Conservation (phyloP, 2,888 invertebrate species). For the Neoitamus cyanurus region DNA sequence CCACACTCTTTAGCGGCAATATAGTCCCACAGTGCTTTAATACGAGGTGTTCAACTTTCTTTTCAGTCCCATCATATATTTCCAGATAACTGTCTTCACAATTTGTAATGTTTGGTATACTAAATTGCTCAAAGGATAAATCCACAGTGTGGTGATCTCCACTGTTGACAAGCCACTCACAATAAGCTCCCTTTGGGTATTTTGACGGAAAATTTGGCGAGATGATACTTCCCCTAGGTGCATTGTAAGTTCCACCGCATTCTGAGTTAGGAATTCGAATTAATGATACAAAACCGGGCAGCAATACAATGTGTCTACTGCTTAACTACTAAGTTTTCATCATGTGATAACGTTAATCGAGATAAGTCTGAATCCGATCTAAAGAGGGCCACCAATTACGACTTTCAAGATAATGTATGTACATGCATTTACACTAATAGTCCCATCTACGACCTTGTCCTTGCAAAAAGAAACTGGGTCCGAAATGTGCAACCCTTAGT, state of each 20-base stretch:
- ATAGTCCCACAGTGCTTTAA: conserved; percentile 70
- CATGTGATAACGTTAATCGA: too few relatives aligned
- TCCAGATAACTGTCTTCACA: conserved; percentile 54
- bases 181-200: conserved; percentile 78
- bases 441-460: too few relatives aligned
- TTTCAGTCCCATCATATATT: conserved; percentile 63
- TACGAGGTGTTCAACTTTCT: conserved; percentile 66
- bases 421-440: too few relatives aligned
- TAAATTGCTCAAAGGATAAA: conserved; percentile 74
- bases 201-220: conserved; percentile 86
- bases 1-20: conserved; percentile 65
- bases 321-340: too few relatives aligned
- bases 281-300: too few relatives aligned
- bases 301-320: too few relatives aligned
- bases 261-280: not conserved
- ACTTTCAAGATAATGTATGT: too few relatives aligned
- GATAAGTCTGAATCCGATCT: too few relatives aligned
- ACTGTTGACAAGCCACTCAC: conserved; percentile 81
- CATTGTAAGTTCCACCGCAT: conserved; percentile 80
- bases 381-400: too few relatives aligned
- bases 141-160: conserved; percentile 75
- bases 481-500: too few relatives aligned
- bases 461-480: too few relatives aligned
- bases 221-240: conserved; percentile 74
- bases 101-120: conserved; percentile 63